Base-by-base conservation (phyloP, 2,113 vertebrate genomes). In the Saccopteryx leptura region DNA sequence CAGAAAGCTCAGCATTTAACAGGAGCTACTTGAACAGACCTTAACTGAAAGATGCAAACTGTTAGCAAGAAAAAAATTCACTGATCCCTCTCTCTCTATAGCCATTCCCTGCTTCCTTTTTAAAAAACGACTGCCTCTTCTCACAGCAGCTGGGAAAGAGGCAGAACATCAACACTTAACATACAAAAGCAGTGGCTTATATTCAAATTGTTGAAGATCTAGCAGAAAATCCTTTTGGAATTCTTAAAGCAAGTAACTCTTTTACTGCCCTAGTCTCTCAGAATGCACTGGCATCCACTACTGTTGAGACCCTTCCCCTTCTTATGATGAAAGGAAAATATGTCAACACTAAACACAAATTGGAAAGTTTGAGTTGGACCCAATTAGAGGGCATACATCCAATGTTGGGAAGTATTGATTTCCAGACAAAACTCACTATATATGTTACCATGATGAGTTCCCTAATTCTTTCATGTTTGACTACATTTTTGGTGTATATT, bases 141-240 rank as follows among this genome's bases (percentile, higher is more conserved):
- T 85, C 65, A 39, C n/a, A 93, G 80, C 80, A 93, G 92, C 90
- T 88, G 39, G 8, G 21, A 56, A 72, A 92, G n/a, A 94, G 18
- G 60, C 31, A 71, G 58, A 63, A 52, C 5, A 88, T 81, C 26
- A 74, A 11, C 56, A 81, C 58, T 52, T 39, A 76, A 89, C 31
- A 50, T 31, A 63, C 9, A 76, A 65, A 91, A 72, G 31, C 85
- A 78, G 28, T 61, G n/a, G 24, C 56, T 95, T 56, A 52, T 15
- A 33, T 56, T 88, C 15, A 75, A 50, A 68, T 52, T 60, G 21
- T 76, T 69, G 46, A 84, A 50, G 18, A 88, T 71, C 61, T 69
- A 83, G 79, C 46, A 89, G 79, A 66, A 86, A 61, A 63, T 81
- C n/a, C 21, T 95, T 80, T 54, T 24, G 21, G 54, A 92, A 88